These are phyloP conservation scores for Pterois miles DNA, from an alignment of 2,797 vertebrate species.

Conservation along the genomic window DNA sequence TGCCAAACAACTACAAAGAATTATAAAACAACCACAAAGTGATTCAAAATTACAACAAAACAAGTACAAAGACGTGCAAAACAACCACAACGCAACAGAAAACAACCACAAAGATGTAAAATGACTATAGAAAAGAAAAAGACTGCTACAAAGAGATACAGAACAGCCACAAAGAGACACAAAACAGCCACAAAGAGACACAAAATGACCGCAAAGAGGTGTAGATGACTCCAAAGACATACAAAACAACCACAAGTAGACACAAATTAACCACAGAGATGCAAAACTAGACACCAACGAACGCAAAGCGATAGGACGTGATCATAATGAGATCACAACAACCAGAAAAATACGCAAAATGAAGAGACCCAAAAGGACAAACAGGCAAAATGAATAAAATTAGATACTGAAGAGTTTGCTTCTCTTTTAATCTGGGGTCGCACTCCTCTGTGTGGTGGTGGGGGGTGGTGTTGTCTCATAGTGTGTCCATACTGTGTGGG, in stretches of 20 bases:
- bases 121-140: not conserved
- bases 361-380: not conserved
- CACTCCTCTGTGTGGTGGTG: too few relatives aligned
- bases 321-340: too few relatives aligned
- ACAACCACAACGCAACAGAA: too few relatives aligned
- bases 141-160: not conserved
- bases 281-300: too few relatives aligned
- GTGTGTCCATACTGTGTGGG: not conserved
- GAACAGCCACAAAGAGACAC: not conserved
- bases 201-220: not conserved
- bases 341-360: not conserved
- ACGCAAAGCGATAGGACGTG: too few relatives aligned
- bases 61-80: not conserved
- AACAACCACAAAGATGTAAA: not conserved
- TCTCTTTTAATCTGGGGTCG: not conserved
- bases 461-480: not conserved
- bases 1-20: not conserved
- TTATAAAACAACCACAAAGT: not conserved
- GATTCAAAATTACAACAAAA: not conserved
- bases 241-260: rapidly evolving
- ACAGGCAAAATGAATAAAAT: too few relatives aligned
- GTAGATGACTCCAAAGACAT: too few relatives aligned
- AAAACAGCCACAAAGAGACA: not conserved
- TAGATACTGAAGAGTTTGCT: too few relatives aligned
- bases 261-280: too few relatives aligned